Evolutionary conservation across 2,113 vertebrate species (phyloP).

Genomic region (Thalassarche chlororhynchos): DNA sequence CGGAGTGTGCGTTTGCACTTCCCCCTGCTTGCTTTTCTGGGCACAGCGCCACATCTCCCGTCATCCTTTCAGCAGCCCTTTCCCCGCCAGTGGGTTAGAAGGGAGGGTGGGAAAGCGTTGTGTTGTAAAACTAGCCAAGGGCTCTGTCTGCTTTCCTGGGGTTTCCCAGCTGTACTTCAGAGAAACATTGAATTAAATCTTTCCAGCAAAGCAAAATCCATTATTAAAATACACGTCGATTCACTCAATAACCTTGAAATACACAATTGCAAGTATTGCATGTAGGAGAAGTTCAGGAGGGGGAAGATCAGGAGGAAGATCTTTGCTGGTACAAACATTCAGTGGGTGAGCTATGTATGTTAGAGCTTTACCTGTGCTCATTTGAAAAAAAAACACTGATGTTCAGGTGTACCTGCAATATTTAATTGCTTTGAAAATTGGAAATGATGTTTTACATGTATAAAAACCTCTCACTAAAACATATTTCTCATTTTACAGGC

Average conservation of each 20-base stretch:
- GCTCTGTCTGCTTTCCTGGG: neutral
- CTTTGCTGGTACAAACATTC: neutral
- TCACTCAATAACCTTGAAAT: neutral
- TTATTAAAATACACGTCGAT: neutral
- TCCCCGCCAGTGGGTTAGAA: neutral
- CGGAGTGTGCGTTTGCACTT: neutral
- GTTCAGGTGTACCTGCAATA: neutral
- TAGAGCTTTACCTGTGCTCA: neutral
- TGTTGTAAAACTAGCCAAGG: neutral
- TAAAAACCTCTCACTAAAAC: conserved; percentile 13
- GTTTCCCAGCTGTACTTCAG: neutral
- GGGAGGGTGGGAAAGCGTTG: neutral
- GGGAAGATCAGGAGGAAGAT: neutral
- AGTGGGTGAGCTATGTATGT: neutral
- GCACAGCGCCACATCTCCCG: neutral
- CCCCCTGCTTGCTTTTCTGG: neutral
- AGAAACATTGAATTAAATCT: neutral
- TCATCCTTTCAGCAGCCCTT: neutral
- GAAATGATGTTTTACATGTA: neutral
- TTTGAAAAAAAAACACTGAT: neutral
- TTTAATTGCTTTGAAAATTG: neutral
- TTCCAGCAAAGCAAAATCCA: neutral
- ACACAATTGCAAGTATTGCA: neutral
- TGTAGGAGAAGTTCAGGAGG: neutral
- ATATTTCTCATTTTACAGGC: conserved; percentile 76